phyloP scores from a whole-genome alignment of 2,797 vertebrate species.

The Todus mexicanus region DNA sequence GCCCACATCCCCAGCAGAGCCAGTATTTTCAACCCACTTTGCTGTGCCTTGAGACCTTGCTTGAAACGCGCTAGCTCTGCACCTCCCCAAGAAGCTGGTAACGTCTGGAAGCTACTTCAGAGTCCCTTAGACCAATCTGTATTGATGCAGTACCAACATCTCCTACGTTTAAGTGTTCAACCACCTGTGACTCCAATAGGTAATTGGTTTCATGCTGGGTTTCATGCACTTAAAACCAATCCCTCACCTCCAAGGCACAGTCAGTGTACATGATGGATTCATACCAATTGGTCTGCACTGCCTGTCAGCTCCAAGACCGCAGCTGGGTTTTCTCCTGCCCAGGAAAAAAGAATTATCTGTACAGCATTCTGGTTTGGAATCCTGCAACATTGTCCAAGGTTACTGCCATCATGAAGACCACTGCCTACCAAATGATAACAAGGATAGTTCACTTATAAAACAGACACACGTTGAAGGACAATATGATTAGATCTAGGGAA shows the following conservation, averaged over 20 bases:
- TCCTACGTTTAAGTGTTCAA: background rate
- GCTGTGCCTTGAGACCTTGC: background rate
- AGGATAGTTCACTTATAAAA: background rate
- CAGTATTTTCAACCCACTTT: background rate
- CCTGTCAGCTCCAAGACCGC: background rate
- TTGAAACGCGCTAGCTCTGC: background rate
- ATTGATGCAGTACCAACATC: background rate
- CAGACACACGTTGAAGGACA: background rate
- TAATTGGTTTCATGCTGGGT: background rate
- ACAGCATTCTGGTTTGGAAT: background rate
- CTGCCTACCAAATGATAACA: background rate
- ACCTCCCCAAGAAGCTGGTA: background rate
- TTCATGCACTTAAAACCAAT: background rate
- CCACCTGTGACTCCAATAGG: background rate
- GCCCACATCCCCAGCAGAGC: background rate
- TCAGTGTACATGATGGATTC: background rate
- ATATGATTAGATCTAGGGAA: background rate
- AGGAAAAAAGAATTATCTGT: background rate
- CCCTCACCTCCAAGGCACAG: background rate
- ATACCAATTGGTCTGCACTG: background rate
- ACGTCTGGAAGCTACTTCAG: background rate
- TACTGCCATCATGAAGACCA: background rate
- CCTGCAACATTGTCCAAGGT: background rate
- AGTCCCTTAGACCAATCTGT: background rate
- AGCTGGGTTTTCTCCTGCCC: background rate